Percentiles rank a stretch among this genome's conserved stretches.
Conservation (phyloP, 1,140 invertebrate genomes). For the Octopus bimaculoides region DNA sequence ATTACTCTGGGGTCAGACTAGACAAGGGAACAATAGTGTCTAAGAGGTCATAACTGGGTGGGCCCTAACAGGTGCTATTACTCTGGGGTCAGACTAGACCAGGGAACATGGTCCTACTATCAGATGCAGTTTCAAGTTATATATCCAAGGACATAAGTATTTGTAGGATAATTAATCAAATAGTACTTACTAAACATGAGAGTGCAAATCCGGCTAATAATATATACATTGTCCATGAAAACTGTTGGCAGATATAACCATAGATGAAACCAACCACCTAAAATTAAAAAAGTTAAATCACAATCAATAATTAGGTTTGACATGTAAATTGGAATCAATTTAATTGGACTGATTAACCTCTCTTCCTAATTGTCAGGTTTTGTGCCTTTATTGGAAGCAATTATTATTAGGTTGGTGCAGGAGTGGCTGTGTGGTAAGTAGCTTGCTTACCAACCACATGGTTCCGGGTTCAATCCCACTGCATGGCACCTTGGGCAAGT, state of each 20-base stretch:
- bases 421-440: too few species aligned
- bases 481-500: too few species aligned
- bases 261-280: constrained; percentile 81
- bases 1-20: background rate
- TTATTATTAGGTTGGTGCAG: too few species aligned
- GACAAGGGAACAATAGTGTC: background rate
- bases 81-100: background rate
- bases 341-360: too few species aligned
- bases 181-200: constrained; percentile 73
- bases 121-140: background rate
- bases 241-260: constrained; percentile 93
- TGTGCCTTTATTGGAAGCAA: too few species aligned
- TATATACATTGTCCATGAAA: constrained; percentile 91
- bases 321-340: too few species aligned
- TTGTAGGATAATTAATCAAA: background rate
- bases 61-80: background rate
- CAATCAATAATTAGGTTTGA: too few species aligned
- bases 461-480: too few species aligned
- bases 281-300: constrained; percentile 29
- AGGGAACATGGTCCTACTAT: background rate
- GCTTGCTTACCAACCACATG: too few species aligned
- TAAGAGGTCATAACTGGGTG: too few species aligned
- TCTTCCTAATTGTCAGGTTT: too few species aligned
- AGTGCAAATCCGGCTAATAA: constrained; percentile 85
- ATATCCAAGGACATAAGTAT: background rate